A percentile compares a stretch with the other conserved stretches of the same genome.
phyloP scores from a whole-genome alignment of 2,113 vertebrate genomes.

The Balaenoptera acutorostrata region DNA sequence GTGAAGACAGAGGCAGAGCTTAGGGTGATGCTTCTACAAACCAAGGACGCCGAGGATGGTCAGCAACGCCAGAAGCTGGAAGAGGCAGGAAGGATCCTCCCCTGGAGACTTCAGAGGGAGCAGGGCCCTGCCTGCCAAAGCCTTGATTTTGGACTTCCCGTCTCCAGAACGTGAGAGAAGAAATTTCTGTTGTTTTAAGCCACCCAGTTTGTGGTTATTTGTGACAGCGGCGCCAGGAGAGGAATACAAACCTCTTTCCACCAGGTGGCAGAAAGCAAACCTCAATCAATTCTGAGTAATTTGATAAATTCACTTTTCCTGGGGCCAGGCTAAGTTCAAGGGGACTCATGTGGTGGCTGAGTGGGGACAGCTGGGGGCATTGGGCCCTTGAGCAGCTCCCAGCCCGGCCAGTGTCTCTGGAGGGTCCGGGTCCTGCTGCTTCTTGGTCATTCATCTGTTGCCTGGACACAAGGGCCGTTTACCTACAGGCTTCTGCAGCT shows the following conservation, averaged over 20 bases:
- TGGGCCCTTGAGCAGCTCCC: background rate
- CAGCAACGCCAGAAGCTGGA: accelerated
- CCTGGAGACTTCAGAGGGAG: background rate
- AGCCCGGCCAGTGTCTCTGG: accelerated
- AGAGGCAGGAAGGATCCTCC: background rate
- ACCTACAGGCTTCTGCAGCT: background rate
- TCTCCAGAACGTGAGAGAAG: background rate
- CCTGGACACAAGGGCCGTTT: background rate
- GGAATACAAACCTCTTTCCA: background rate
- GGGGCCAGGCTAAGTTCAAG: background rate
- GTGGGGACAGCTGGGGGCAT: background rate
- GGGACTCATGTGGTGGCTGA: background rate
- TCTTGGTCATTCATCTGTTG: background rate
- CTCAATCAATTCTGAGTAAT: background rate
- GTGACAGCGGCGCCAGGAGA: background rate
- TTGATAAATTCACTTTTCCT: background rate
- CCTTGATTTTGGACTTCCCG: background rate
- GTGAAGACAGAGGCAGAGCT: background rate
- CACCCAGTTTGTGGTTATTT: background rate
- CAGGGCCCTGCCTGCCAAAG: background rate
- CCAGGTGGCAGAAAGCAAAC: conserved; percentile 4
- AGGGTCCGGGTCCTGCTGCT: background rate
- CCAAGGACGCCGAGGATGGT: background rate
- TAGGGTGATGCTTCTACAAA: too few species aligned
- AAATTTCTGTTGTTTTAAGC: background rate